Evolutionary conservation across 2,797 vertebrate species (phyloP), one percentile per base, ranked within the genome.

Genomic region (Adelosebastes latens): DNA sequence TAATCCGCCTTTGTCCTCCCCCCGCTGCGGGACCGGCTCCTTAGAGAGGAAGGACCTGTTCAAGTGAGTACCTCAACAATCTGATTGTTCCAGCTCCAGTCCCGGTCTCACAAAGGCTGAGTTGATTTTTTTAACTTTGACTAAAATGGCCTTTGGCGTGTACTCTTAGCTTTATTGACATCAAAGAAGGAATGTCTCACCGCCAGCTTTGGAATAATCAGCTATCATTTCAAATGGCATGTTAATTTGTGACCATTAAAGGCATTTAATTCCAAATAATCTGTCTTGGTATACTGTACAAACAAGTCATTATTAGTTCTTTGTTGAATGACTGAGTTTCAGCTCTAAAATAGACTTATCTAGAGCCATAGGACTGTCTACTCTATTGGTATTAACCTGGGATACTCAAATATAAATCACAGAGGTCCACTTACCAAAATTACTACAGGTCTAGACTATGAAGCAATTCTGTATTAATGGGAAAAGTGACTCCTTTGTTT

Each of bases 1-100:
- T 96, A 96, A 96, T 96, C 95, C 93, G 65, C 88, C 93, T 94
- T 93, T 92, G 90, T 89, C 87, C 84, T 69, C 78, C 82, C 70
- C 76, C 83, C 77, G 56, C 87, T 78, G 81, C 24, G 72, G 87
- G 83, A 89, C 84, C 55, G 64, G 79, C 87, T 93, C 88, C 86
- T 88, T 56, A 71, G 84, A 90, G 90, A 91, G 87, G 75, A 87
- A 88, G 84, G 91, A 87, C 83, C 91, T 82, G 83, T 72, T 93
- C 86, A 82, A 88, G 77, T 77, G 81, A 92, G 76, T 69, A 83
- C 81, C 78, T 90, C 83, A 86, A 87, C 82, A 88, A 89, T 90
- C 82, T 88, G 86, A 93, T 91, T 89, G 91, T 91, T 90, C 84
- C 87, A 88, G 66, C 77, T 89, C 60, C 75, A 83, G 74, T 79